Evolutionary conservation across 2,888 invertebrate species (phyloP), one percentile per base, ranked within the genome.

Genomic region (Schizaphis graminum): DNA sequence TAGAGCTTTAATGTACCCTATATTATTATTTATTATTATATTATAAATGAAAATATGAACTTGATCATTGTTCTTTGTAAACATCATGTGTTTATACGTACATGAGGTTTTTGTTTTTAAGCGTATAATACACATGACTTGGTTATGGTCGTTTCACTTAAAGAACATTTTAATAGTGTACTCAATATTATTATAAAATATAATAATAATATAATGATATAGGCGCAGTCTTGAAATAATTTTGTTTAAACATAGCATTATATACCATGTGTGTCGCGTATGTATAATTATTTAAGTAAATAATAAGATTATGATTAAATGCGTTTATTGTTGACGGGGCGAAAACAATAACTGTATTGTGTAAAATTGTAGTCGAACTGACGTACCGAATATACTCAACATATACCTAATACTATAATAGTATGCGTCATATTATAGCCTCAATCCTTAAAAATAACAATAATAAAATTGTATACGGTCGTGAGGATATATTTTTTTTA

Each of bases 51-150:
- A 7, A 53, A 77, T 41, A 91, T 26, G 35, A 53, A 77, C 28
- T 85, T 28, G 44, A 91, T 44, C 44, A 57, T 91, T 53, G 41
- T 84, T 56, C 91, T 41, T 44, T 41, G 67, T 67, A 77, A 90
- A 49, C 49, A 67, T 90, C 26, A 49, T 90, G 84, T 84, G 57
- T 61, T 47, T 77, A 88, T 67, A 61, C 49, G 53, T 53, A 88
- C 67, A 67, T 49, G 35, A 86, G 57, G 35, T 61, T 88, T 87
- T 92, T 67, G 35, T 92, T 92, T 92, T 92, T 88, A 92, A 92
- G 67, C 88, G 88, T 57, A 89, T 89, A 89, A 93, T 84, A 84
- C 89, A 92, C 92, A 92, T 49, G 92, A 41, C 61, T 47, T 41
- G 86, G 56, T 92, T 35, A 61, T 87, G 26, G 89, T 56, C 57